These are phyloP conservation scores for Pseudotriccus pelzelni DNA, from an alignment of 2,797 vertebrate species.

Conservation along the genomic window DNA sequence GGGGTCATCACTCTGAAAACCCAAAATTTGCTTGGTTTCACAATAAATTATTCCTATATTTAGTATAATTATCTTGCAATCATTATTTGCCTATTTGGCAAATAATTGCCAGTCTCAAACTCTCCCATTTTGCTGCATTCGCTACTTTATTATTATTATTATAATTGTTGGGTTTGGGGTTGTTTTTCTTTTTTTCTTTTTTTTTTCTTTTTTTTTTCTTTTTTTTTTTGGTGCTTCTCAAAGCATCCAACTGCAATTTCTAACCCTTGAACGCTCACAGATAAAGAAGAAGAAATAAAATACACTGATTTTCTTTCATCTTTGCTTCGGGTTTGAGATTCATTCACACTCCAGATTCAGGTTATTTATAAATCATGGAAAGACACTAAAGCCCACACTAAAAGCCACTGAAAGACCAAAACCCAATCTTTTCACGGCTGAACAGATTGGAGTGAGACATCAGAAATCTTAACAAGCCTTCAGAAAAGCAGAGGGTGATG, in stretches of 20 bases:
- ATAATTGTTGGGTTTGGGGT: neutral
- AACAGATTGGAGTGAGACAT: neutral
- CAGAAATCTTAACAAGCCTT: neutral
- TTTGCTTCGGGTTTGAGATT: neutral
- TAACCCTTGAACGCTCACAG: neutral
- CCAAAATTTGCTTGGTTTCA: neutral
- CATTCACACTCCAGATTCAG: neutral
- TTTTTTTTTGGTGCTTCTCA: neutral
- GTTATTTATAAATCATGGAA: neutral
- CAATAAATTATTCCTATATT: neutral
- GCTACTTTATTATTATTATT: neutral
- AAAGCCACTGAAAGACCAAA: neutral
- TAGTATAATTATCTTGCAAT: neutral
- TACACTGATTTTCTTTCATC: neutral
- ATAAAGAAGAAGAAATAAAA: neutral
- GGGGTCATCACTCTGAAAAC: neutral
- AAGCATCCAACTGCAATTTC: neutral
- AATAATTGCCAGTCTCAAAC: neutral
- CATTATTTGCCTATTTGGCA: neutral
- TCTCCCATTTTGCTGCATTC: neutral
- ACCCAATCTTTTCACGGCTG: neutral
- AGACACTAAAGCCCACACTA: neutral
- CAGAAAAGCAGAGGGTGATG: neutral
- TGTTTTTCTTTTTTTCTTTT: rapidly evolving
- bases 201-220: rapidly evolving